Base-by-base conservation (phyloP, 1,140 invertebrate genomes). In the Microplitis demolitor region DNA sequence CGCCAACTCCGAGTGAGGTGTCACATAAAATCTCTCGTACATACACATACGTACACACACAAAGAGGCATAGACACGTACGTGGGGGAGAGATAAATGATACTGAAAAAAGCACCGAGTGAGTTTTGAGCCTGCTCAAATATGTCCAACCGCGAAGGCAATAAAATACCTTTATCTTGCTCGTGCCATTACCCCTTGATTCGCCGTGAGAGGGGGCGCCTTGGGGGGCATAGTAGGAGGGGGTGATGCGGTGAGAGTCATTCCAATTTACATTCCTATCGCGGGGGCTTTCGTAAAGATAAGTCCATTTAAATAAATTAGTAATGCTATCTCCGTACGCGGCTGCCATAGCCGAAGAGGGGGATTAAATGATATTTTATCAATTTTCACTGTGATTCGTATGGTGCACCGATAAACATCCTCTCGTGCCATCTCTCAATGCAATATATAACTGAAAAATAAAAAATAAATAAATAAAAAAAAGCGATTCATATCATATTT, bases 271-370 rank as follows among this genome's bases (percentile, higher is more conserved):
- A 87, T 87, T 84, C 77, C 83, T 87, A 87, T 87, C 85, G 66
- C 71, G 82, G 83, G 71, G 78, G 77, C 82, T 71, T 86, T 87
- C 79, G 82, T 75, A 84, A 85, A 87, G 86, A 87, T 87, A 87
- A 87, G 81, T 85, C 81, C 83, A 87, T 87, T 87, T 87, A 87
- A 87, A 87, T 87, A 87, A 87, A 87, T 87, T 87, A 87, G 86
- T 86, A 86, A 86, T 82, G 82, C 84, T 87, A 87, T 87, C 83
- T 87, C 76, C 69, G 76, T 73, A 69, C 72, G 77, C 76, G 69
- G 66, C 58, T 64, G 58, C 74, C 58, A 70, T 72, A 69, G 71
- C 60, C 56, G 66, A 61, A 54, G 35, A 35, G 75, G 76, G 73
- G 82, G 83, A 84, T 87, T 87, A 84, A 87, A 85, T 85, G 82